A percentile compares a stretch with the other conserved stretches of the same genome.
Conservation (phyloP, 1,140 invertebrate genomes). For the Papilio xuthus region DNA sequence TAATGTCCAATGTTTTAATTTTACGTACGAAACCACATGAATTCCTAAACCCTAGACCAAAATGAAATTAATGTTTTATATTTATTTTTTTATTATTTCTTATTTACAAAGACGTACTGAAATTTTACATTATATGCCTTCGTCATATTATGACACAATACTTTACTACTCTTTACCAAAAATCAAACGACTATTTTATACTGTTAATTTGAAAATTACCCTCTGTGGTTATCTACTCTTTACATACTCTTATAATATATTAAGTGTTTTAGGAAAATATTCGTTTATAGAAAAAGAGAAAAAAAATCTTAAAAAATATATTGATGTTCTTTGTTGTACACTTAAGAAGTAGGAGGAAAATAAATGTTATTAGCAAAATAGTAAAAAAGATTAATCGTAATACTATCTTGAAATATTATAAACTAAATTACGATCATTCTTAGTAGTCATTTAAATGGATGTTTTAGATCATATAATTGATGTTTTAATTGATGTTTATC, state of each 20-base stretch:
- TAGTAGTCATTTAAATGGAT: background rate
- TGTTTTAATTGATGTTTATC: background rate
- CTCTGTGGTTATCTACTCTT: conserved; percentile 28
- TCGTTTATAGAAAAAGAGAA: conserved; percentile 4
- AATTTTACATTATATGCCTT: conserved; percentile 27
- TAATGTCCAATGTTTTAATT: background rate
- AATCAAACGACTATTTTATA: conserved; percentile 36
- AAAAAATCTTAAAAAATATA: conserved; percentile 25
- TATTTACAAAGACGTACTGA: conserved; percentile 17
- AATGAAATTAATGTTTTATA: background rate
- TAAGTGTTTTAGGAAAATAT: conserved; percentile 34
- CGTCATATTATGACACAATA: conserved; percentile 11
- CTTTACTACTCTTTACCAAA: conserved; percentile 32
- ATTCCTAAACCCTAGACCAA: background rate
- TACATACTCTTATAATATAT: conserved; percentile 22
- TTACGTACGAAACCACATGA: background rate
- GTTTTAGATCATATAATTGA: background rate
- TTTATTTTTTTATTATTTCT: conserved; percentile 3
- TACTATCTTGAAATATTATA: background rate
- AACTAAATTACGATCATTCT: background rate
- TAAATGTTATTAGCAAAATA: background rate
- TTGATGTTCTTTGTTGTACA: conserved; percentile 29
- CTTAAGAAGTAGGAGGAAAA: background rate
- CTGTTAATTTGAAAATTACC: conserved; percentile 31
- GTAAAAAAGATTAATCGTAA: background rate